These are phyloP conservation scores for Eulemur rubriventer DNA, from an alignment of 2,797 vertebrate species.

Conservation along the genomic window DNA sequence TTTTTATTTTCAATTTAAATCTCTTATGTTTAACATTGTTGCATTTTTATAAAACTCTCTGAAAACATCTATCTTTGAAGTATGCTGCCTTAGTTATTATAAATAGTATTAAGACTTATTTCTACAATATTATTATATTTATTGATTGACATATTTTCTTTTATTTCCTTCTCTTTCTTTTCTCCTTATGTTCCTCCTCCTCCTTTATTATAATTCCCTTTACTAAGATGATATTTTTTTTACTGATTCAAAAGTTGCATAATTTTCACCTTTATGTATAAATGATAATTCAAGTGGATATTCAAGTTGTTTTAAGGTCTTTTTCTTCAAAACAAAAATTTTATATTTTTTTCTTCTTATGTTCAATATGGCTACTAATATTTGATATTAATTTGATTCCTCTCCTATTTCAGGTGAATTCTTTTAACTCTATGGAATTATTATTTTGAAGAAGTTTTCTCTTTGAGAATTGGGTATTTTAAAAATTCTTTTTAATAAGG, in stretches of 20 bases:
- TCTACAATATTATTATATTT: not conserved
- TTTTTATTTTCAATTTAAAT: not conserved
- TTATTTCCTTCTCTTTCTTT: not conserved
- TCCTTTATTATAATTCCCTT: not conserved
- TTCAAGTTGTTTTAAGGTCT: not conserved
- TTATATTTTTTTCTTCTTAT: not conserved
- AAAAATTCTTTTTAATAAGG: not conserved
- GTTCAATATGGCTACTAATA: not conserved
- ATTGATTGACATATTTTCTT: not conserved
- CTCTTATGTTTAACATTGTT: not conserved
- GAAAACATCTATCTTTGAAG: not conserved
- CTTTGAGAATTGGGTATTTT: not conserved
- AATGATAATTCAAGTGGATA: not conserved
- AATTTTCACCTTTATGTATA: not conserved
- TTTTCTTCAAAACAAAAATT: not conserved
- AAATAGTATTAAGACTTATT: not conserved
- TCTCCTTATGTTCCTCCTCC: not conserved
- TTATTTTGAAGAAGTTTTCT: not conserved
- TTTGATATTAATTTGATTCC: not conserved
- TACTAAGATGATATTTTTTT: not conserved
- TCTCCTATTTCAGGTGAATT: not conserved
- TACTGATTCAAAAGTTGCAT: not conserved
- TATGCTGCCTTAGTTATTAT: not conserved
- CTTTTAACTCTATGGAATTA: not conserved
- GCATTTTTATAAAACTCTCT: not conserved